Base-by-base conservation (phyloP, 2,888 invertebrate species). In the Drosophila robusta region DNA sequence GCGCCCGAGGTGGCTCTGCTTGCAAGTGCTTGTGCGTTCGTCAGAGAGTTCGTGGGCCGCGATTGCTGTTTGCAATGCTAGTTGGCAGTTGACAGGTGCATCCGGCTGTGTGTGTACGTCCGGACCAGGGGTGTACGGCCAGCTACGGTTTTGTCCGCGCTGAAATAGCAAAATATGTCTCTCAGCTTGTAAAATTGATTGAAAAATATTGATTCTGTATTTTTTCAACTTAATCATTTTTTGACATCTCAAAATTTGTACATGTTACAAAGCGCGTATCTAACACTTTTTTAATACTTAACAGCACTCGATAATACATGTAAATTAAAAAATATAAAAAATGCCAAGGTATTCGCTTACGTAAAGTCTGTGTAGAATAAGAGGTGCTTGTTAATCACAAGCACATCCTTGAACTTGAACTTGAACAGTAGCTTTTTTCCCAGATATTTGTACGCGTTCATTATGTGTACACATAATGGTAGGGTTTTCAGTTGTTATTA, bases 191-290 rank as follows among this genome's bases (percentile, higher is more conserved):
- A 75, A 73, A 85, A 80, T 85, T 75, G 70, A 85, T 85, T 81
- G 86, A 72, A 80, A 80, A 86, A 67, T 75, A 75, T 74, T 75
- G 74, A 71, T 76, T 81, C 63, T 51, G 55, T 41, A 34, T 55
- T 66, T 58, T 70, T 62, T 55, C 52, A 45, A 50, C 22, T 55
- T 45, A 14, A 29, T 38, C 18, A 41, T 65, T 70, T 70, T 42
- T 49, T 57, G 42, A 57, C 39, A 70, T 52, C 34, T 11, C 26
- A 2, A 38, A 45, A 36, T 54, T 24, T 39, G n/a, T n/a, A 5
- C 14, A 16, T 47, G 38, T 4, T 14, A 29, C 57, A 52, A 29
- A 1, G 22, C 2, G 12, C 26, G 4, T 29, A 7, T 7, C 22
- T 22, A 22, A 22, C 22, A 29, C 8, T 7, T 29, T 29, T 29